Evolutionary conservation across 2,888 invertebrate genomes (phyloP), one percentile per base, ranked within the genome.

Genomic region (Helobdella robusta): DNA sequence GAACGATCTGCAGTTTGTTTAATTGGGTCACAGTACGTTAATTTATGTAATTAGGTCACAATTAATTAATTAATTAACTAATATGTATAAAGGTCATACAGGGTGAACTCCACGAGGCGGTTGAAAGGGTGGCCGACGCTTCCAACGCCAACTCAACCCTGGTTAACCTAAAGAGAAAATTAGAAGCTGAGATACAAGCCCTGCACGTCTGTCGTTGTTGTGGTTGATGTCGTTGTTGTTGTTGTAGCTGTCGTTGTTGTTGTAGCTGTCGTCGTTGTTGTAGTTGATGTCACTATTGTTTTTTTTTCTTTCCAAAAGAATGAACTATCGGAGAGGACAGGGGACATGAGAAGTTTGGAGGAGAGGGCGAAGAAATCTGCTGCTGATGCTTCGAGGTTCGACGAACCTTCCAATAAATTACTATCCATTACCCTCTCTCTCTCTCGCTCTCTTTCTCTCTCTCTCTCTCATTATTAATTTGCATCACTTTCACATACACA

Each of bases 321-420:
- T 81, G 97, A 97, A 82, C 86, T 97, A 80, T 95, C 97, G 82
- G 97, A 97, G 83, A 87, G 95, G 79, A 85, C 94, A 83, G 92
- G 91, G 84, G 97, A 97, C 83, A 91, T 94, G 81, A 94, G 93
- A 58, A 90, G 90, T 84, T 91, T 93, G 74, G 97, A 98, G 82
- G 98, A 98, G 84, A 73, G 75, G 44, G 71, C 75, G 62, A 79
- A 78, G 75, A 78, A 78, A 70, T 76, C 78, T 28, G 70, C 75
- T 70, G 73, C 73, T 40, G 97, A 98, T 82, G 95, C 97, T 75
- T 94, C 95, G 76, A 87, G 95, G 80, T 86, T 98, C 71, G 95
- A 97, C 73, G 97, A 98, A 82, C n/a, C n/a, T n/a, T n/a, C n/a
- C n/a, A n/a, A n/a, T n/a, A n/a, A n/a, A n/a, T n/a, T n/a, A n/a